Evolutionary conservation across 37 sponge, comb jelly and placozoan genomes (phyloP), one percentile per base, ranked within the genome.

Genomic region (Aplysina aerophoba): DNA sequence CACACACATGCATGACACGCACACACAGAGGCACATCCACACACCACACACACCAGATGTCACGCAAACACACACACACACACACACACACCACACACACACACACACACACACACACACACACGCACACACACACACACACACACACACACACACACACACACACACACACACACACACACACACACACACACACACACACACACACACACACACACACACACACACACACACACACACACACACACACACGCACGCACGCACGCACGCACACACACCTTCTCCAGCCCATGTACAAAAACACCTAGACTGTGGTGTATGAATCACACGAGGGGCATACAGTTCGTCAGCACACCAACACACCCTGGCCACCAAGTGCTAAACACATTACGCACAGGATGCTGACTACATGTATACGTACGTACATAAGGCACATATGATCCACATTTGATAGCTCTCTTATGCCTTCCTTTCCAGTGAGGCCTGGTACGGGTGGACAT

Each of bases 141-240:
- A 50, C 38, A 39, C 55, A 66, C 55, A 35, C 60, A 60, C 31
- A 38, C 60, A 81, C 41, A 83, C 53, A 83, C 55, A 50, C 67
- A 83, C 36, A 58, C 22, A 34, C 62, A 81, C 62, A 59, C 31
- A 53, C 84, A 39, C 31, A 68, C 37, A 27, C 72, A 71, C 58
- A 54, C 55, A 69, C 55, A 68, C 35, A 53, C 72, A 67, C 54
- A 27, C 55, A 71, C 59, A 41, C 59, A 57, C 61, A 75, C 59
- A 58, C 37, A 73, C 74, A 84, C 85, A 84, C 85, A 71, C 72
- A 68, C 59, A 40, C 84, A 84, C 55, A 80, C 87, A 86, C 81
- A 80, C 81, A 86, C 72, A 86, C 69, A 86, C 87, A 86, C 81
- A 86, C 87, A 80, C 81, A 86, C 72, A 80, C 81, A 65, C 80